Evolutionary conservation across 2,113 vertebrate species (phyloP).

Genomic region (Xiphophorus couchianus): DNA sequence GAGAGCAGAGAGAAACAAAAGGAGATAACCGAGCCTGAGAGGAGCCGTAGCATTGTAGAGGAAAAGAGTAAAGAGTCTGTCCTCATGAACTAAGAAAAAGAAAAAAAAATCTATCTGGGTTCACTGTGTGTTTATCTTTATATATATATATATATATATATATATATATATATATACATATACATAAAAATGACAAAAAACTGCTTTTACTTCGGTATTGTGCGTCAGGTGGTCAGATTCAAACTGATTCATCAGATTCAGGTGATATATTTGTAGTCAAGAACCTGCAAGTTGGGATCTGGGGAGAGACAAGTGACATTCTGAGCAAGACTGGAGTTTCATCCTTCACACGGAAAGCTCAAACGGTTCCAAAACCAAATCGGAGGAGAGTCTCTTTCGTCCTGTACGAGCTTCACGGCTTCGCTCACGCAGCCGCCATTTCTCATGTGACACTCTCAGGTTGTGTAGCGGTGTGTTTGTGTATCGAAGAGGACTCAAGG

Average conservation of each 20-base stretch:
- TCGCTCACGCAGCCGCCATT: slow-evolving; percentile 35
- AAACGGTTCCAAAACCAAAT: slow-evolving; percentile 10
- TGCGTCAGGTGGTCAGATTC: slow-evolving; percentile 16
- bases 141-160: too few relatives aligned
- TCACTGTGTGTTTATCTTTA: slow-evolving; percentile 63
- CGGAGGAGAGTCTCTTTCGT: slow-evolving; percentile 7
- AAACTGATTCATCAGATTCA: too few relatives aligned
- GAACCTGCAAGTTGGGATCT: slow-evolving; percentile 48
- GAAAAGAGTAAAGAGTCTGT: slow-evolving; percentile 38
- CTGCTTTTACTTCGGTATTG: slow-evolving; percentile 50
- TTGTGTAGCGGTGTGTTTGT: slow-evolving; percentile 43
- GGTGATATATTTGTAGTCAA: slow-evolving; percentile 1
- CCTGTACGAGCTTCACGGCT: slow-evolving; percentile 16
- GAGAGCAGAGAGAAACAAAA: slow-evolving; percentile 15
- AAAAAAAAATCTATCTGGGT: slow-evolving; percentile 51
- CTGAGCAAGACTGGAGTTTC: slow-evolving; percentile 23
- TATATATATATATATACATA: too few relatives aligned
- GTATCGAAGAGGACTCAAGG: slow-evolving; percentile 65
- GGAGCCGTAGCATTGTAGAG: slow-evolving; percentile 53
- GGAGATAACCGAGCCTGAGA: slow-evolving; percentile 22
- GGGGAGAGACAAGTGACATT: slow-evolving; percentile 41
- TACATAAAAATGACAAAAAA: slow-evolving; percentile 2
- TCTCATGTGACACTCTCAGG: slow-evolving; percentile 5
- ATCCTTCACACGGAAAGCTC: slow-evolving; percentile 26
- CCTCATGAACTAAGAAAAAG: slow-evolving; percentile 47